Conservation (phyloP, 1,140 invertebrate species). For the Araneus ventricosus region DNA sequence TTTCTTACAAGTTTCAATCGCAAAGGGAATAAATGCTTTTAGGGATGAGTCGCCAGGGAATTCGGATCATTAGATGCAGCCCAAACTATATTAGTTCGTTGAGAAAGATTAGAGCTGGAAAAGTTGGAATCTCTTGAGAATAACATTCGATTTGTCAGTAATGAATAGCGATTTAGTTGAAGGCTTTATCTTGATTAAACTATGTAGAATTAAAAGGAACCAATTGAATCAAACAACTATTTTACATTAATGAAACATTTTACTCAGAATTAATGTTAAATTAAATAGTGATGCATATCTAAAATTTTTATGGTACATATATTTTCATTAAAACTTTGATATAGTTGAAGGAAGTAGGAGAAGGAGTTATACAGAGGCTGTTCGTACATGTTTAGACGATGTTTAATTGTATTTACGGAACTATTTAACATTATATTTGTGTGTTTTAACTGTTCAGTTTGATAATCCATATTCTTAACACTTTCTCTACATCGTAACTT, state of each 20-base stretch:
- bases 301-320: not conserved
- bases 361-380: too few species aligned
- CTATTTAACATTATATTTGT: too few species aligned
- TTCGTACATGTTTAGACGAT: too few species aligned
- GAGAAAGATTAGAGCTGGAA: not conserved
- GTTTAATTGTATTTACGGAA: too few species aligned
- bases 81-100: not conserved
- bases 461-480: too few species aligned
- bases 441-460: too few species aligned
- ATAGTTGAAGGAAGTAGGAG: not conserved
- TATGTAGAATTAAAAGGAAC: not conserved
- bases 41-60: not conserved
- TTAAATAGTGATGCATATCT: not conserved
- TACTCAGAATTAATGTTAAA: not conserved
- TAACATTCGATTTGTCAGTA: not conserved
- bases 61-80: not conserved
- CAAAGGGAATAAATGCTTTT: not conserved
- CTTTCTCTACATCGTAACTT: too few species aligned
- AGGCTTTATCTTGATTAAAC: not conserved
- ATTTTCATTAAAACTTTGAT: not conserved
- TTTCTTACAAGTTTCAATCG: not conserved
- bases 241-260: not conserved
- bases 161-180: not conserved
- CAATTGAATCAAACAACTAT: not conserved
- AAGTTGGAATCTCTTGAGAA: not conserved